These are phyloP conservation scores for Nephrocerus scutellatus DNA, from an alignment of 2,888 invertebrate species.

Conservation along the genomic window DNA sequence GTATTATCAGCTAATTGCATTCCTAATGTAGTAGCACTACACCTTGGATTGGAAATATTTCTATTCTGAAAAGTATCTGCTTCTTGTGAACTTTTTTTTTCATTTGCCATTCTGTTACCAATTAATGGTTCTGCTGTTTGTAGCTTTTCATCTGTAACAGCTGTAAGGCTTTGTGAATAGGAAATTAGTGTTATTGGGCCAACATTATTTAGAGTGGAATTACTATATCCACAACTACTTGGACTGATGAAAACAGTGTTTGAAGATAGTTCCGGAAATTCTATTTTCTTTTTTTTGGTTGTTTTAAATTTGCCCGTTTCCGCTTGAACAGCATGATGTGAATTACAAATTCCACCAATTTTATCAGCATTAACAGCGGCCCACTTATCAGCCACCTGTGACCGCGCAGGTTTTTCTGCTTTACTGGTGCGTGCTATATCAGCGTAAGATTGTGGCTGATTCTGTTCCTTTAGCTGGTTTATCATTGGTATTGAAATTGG, in stretches of 20 bases:
- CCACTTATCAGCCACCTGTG: slow-evolving; percentile 23
- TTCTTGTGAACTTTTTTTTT: too few relatives aligned
- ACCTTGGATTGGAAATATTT: too few relatives aligned
- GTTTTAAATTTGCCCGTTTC: neutral
- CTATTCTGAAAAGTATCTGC: too few relatives aligned
- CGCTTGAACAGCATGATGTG: neutral
- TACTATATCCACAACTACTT: too few relatives aligned
- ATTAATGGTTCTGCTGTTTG: neutral
- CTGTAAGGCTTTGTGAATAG: slow-evolving; percentile 34
- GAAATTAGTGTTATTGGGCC: slow-evolving; percentile 25
- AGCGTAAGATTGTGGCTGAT: slow-evolving; percentile 58
- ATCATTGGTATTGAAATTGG: slow-evolving; percentile 5
- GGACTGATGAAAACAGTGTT: slow-evolving; percentile 15
- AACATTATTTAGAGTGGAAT: too few relatives aligned
- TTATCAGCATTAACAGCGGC: slow-evolving; percentile 25
- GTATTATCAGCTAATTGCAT: too few relatives aligned
- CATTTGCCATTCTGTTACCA: too few relatives aligned
- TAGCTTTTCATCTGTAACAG: slow-evolving; percentile 12
- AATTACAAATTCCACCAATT: too few relatives aligned
- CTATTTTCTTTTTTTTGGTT: slow-evolving; percentile 30
- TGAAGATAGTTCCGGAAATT: slow-evolving; percentile 33
- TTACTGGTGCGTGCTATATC: slow-evolving; percentile 62
- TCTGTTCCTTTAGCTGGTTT: slow-evolving; percentile 14
- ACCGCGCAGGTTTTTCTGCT: slow-evolving; percentile 25
- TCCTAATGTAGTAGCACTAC: slow-evolving; percentile 8